Evolutionary conservation across 2,797 vertebrate genomes (phyloP), one percentile per base, ranked within the genome.

Genomic region (Micropoecilia bifurca): DNA sequence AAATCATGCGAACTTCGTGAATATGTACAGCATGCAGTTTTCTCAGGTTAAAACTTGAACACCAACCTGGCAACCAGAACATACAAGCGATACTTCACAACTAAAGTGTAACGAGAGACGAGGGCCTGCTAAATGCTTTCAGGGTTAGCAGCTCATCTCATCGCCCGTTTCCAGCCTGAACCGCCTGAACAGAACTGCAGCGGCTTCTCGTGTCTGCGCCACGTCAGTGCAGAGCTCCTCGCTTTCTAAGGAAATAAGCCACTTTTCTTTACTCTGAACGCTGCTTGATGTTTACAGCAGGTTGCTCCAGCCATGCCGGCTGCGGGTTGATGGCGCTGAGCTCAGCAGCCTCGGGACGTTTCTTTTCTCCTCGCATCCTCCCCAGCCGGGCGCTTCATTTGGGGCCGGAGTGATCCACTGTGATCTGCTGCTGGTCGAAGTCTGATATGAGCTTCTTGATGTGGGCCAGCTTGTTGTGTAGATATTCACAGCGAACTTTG

Each of bases 401-500:
- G 20, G 75, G 68, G 59, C n/a, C 16, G 3, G 73, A 63, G 13
- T 18, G 71, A 82, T 83, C 91, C 73, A 79, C 94, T 1, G 41
- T 86, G 36, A 97, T 94, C 88, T 97, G 97, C 71, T 95, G 94
- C 81, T 96, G 97, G 95, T 99, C 98, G 0, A 97, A 99, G 76
- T 97, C 95, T 0, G 97, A 97, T 83, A 99, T 98, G 85, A 97
- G 96, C 94, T 95, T 96, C 95, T 99, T 99, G 87, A 99, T 98
- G 89, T 98, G 97, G 13, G 98, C 97, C 94, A 99, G 96, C 92
- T 99, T 99, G 94, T 97, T 97, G 95, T 99, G 98, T 12, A 99
- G 96, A 90, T 97, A 97, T 93, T 99, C 97, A 39, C 98, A 99
- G 91, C 97, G 97, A 68, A 94, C 95, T 92, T 97, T 98, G 92